Percentiles rank a stretch among this genome's conserved stretches.
Conservation (phyloP, 2,113 vertebrate species). For the Mesocricetus auratus region DNA sequence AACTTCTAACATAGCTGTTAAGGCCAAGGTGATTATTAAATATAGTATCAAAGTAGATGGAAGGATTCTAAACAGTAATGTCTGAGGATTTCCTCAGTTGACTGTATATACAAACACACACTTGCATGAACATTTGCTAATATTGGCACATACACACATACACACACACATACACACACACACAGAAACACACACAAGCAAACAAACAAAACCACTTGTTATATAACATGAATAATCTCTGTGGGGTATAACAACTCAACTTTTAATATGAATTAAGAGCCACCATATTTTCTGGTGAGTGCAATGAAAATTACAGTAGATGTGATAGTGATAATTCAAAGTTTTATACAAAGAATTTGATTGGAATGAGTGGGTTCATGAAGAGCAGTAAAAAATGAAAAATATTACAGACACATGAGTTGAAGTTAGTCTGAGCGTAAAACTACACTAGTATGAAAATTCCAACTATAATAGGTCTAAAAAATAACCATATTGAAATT, state of each 20-base stretch:
- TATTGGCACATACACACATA: background rate
- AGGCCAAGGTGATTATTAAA: accelerated
- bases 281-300: background rate
- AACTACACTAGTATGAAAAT: background rate
- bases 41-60: background rate
- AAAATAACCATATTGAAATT: background rate
- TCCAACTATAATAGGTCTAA: background rate
- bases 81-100: background rate
- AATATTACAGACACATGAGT: accelerated
- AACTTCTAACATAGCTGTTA: background rate
- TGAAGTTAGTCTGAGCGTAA: background rate
- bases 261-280: background rate
- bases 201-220: background rate
- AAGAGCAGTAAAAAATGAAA: background rate
- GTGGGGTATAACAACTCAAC: background rate
- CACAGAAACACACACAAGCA: background rate
- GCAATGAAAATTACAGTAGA: background rate
- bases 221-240: background rate
- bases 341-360: background rate
- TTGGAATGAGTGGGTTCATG: background rate
- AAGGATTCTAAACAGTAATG: background rate
- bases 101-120: background rate
- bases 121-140: background rate
- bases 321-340: background rate
- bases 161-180: background rate